phyloP scores from a whole-genome alignment of 1,140 invertebrate species.

The Akabosia matsudoensis region DNA sequence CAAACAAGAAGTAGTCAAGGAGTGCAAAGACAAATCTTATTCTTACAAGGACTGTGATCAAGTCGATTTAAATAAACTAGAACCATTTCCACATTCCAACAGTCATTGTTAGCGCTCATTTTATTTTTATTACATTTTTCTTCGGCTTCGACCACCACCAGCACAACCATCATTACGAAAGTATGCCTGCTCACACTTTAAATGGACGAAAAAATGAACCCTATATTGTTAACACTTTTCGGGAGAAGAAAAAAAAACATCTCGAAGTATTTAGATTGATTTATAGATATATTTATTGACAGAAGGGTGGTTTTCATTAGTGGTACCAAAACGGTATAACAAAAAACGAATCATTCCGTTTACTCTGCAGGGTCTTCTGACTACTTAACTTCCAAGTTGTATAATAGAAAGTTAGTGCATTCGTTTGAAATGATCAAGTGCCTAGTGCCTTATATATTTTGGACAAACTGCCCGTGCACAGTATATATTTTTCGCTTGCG shows the following conservation, averaged over 20 bases:
- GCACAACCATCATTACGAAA: too few relatives aligned
- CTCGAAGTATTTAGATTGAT: background rate
- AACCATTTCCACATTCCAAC: background rate
- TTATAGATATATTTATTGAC: constrained; percentile 15
- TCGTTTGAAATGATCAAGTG: too few relatives aligned
- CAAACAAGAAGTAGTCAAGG: background rate
- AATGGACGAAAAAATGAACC: too few relatives aligned
- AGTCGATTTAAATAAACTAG: background rate
- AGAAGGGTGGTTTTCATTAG: background rate
- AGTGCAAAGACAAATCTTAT: background rate
- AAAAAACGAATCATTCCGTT: too few relatives aligned
- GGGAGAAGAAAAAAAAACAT: background rate
- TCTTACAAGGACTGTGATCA: background rate
- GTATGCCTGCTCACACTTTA: too few relatives aligned
- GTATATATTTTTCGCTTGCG: constrained; percentile 16
- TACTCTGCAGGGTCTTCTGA: too few relatives aligned
- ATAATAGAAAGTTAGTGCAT: too few relatives aligned
- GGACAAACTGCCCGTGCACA: too few relatives aligned
- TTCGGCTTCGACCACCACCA: too few relatives aligned
- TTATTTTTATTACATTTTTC: background rate
- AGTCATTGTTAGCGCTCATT: background rate
- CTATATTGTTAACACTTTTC: background rate
- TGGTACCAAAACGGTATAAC: too few relatives aligned
- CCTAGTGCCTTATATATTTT: too few relatives aligned
- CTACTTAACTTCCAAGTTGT: too few relatives aligned